These are phyloP conservation scores for Catocala fraxini DNA, from an alignment of 2,888 invertebrate species.

Conservation along the genomic window DNA sequence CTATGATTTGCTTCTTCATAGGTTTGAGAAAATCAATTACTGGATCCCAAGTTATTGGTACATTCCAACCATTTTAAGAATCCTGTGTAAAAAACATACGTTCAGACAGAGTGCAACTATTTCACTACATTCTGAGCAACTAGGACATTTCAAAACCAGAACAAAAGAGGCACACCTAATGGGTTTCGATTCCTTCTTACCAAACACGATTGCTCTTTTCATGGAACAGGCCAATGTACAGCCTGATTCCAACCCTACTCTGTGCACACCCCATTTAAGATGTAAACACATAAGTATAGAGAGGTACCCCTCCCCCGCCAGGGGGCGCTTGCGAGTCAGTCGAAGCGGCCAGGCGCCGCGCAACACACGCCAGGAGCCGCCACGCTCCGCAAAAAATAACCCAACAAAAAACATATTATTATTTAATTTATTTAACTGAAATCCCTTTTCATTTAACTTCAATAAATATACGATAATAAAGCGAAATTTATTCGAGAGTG, in stretches of 20 bases:
- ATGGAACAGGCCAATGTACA: slow-evolving; percentile 24
- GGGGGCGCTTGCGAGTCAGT: slow-evolving; percentile 68
- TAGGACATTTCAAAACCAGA: slow-evolving; percentile 10
- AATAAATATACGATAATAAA: slow-evolving; percentile 4
- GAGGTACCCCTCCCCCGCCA: slow-evolving; percentile 53
- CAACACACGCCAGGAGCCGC: slow-evolving; percentile 59
- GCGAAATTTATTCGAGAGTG: slow-evolving; percentile 5
- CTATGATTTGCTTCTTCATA: too few species aligned
- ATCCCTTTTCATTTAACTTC: slow-evolving; percentile 4
- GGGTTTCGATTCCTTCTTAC: slow-evolving; percentile 37
- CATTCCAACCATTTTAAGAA: too few species aligned
- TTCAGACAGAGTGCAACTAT: too few species aligned
- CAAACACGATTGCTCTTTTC: slow-evolving; percentile 42
- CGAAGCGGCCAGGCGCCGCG: slow-evolving; percentile 76
- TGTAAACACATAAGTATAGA: slow-evolving; percentile 84
- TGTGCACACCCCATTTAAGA: slow-evolving; percentile 80
- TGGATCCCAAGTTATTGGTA: too few species aligned
- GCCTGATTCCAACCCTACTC: slow-evolving; percentile 55
- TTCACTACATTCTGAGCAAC: background rate
- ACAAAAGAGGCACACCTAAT: slow-evolving; percentile 29
- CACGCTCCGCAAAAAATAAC: slow-evolving; percentile 50
- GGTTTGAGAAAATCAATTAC: too few species aligned
- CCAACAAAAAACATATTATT: slow-evolving; percentile 44
- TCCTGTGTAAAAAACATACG: too few species aligned
- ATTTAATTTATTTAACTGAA: slow-evolving; percentile 28